These are phyloP conservation scores for Charaxes varanes DNA, from an alignment of 1,140 invertebrate genomes.

Conservation along the genomic window DNA sequence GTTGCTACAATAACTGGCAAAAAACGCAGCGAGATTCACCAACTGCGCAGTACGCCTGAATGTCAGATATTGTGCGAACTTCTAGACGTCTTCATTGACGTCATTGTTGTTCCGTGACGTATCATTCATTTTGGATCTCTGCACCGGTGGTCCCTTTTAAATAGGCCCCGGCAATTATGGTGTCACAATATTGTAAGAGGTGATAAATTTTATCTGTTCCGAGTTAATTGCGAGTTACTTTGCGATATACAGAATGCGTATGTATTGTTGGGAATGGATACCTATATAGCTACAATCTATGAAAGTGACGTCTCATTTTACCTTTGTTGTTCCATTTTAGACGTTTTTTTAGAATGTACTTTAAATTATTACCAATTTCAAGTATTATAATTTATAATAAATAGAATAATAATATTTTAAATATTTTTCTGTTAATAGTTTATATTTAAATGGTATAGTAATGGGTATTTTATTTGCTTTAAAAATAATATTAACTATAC, in stretches of 20 bases:
- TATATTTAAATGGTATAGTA: too few species aligned
- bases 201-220: slow-evolving; percentile 45
- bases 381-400: too few species aligned
- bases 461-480: too few species aligned
- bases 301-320: neutral
- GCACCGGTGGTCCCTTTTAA: slow-evolving; percentile 45
- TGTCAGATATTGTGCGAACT: slow-evolving; percentile 39
- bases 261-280: neutral
- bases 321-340: too few species aligned
- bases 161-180: slow-evolving; percentile 11
- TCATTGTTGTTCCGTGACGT: slow-evolving; percentile 53
- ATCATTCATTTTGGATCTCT: slow-evolving; percentile 47
- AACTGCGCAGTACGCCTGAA: slow-evolving; percentile 45
- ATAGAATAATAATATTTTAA: too few species aligned
- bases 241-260: neutral
- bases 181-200: slow-evolving; percentile 59
- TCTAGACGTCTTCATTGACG: slow-evolving; percentile 45
- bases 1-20: slow-evolving; percentile 65
- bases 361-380: too few species aligned
- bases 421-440: too few species aligned
- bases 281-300: too few species aligned
- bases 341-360: too few species aligned
- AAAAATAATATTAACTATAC: too few species aligned
- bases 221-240: slow-evolving; percentile 11
- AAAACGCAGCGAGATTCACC: slow-evolving; percentile 59